phyloP scores from a whole-genome alignment of 2,113 vertebrate genomes.

The Paralichthys olivaceus region DNA sequence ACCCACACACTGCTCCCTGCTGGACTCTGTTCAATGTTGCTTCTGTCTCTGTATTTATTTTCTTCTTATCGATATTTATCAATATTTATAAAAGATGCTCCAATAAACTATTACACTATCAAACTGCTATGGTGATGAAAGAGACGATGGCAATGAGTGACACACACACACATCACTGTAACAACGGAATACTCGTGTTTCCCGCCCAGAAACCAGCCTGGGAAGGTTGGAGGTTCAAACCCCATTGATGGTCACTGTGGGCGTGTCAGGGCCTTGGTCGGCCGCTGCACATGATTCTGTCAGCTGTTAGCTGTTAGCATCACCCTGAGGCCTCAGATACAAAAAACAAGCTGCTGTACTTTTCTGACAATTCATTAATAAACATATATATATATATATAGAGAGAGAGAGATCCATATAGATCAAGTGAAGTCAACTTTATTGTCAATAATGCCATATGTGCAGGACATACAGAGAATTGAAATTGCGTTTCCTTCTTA shows the following conservation, averaged over 20 bases:
- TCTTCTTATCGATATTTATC: constrained; percentile 60
- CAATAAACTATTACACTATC: constrained; percentile 59
- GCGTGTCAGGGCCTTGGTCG: constrained; percentile 82
- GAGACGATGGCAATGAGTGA: not conserved
- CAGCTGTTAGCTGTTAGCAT: constrained; percentile 46
- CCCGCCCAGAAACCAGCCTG: constrained; percentile 95
- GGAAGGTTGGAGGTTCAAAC: constrained; percentile 89
- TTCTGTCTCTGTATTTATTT: constrained; percentile 52
- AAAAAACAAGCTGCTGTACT: too few species aligned
- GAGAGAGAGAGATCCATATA: too few species aligned
- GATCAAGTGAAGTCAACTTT: too few species aligned
- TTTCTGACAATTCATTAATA: too few species aligned
- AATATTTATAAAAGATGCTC: constrained; percentile 52
- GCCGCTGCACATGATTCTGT: too few species aligned
- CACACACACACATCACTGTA: not conserved
- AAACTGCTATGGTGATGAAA: not conserved
- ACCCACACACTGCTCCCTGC: constrained; percentile 1
- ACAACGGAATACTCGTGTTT: constrained; percentile 79
- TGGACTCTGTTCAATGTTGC: constrained; percentile 47
- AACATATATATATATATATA: too few species aligned
- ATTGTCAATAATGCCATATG: too few species aligned
- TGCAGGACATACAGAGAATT: too few species aligned
- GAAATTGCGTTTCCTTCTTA: too few species aligned
- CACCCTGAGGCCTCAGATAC: too few species aligned
- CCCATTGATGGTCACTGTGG: constrained; percentile 83